Conservation (phyloP, 2,113 vertebrate genomes). For the Sceloporus undulatus region DNA sequence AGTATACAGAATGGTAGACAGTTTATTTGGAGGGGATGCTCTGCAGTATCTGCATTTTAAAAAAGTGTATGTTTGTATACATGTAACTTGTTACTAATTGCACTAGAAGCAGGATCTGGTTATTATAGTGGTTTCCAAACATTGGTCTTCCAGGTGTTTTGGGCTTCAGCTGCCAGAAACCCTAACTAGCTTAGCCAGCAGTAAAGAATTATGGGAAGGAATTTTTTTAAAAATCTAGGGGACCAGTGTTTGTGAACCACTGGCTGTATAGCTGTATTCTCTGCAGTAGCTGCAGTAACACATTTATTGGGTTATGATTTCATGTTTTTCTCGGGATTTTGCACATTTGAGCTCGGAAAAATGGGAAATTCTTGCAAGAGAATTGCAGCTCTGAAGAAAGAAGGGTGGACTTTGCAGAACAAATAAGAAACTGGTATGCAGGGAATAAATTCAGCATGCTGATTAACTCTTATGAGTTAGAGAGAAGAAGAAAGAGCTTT, state of each 20-base stretch:
- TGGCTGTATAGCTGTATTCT: not conserved
- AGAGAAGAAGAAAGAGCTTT: not conserved
- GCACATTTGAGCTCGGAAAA: not conserved
- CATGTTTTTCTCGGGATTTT: not conserved
- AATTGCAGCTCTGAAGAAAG: not conserved
- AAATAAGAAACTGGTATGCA: not conserved
- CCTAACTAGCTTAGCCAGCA: no score
- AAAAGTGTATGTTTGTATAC: not conserved
- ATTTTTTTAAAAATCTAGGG: no score
- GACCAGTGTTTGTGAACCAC: no score
- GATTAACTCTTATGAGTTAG: not conserved
- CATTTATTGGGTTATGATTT: not conserved
- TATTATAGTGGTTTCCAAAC: no score
- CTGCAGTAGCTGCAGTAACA: not conserved
- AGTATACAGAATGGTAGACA: not conserved
- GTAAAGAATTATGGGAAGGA: no score
- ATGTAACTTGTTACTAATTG: not conserved
- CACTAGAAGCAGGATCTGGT: not conserved
- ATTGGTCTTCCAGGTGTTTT: no score
- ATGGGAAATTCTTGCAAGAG: not conserved
- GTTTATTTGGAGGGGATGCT: not conserved
- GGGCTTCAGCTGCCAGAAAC: no score
- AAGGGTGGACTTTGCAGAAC: not conserved
- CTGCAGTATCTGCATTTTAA: not conserved
- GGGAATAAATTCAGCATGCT: not conserved